Evolutionary conservation across 2,888 invertebrate species (phyloP).

Genomic region (Actias luna): DNA sequence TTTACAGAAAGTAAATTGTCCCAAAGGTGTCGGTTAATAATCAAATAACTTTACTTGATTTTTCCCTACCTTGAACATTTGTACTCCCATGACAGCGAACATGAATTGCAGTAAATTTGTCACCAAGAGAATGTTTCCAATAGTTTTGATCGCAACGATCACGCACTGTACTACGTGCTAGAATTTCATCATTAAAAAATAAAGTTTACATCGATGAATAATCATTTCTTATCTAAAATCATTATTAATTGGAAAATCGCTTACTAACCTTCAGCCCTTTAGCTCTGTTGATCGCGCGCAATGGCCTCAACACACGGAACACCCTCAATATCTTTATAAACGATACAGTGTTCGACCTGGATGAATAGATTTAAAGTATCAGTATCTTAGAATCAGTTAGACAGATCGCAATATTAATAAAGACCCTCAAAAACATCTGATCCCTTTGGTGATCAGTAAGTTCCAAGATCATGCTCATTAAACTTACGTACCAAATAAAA

Average conservation of each 20-base stretch:
- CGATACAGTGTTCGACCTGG: slow-evolving; percentile 90
- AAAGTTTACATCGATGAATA: slow-evolving; percentile 15
- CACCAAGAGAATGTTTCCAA: slow-evolving; percentile 99
- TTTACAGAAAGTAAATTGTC: slow-evolving; percentile 48
- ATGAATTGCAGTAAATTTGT: slow-evolving; percentile 99
- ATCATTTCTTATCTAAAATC: slow-evolving; percentile 15
- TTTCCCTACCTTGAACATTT: slow-evolving; percentile 98
- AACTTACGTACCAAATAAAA: no score
- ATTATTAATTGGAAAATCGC: slow-evolving; percentile 6
- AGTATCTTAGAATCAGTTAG: no score
- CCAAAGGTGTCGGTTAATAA: slow-evolving; percentile 72
- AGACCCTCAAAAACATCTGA: no score
- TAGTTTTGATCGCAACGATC: slow-evolving; percentile 99
- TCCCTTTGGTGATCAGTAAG: no score
- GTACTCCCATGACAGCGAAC: slow-evolving; percentile 99
- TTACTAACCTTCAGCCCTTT: slow-evolving; percentile 97
- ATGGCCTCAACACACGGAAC: slow-evolving; percentile 95
- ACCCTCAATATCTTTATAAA: slow-evolving; percentile 99
- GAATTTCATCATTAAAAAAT: slow-evolving; percentile 46
- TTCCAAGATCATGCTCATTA: no score
- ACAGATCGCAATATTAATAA: no score
- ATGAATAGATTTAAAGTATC: no score
- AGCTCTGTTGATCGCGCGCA: slow-evolving; percentile 99
- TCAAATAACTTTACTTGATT: slow-evolving; percentile 17
- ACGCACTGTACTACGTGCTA: slow-evolving; percentile 99